phyloP scores from a whole-genome alignment of 2,113 vertebrate genomes.

The Cavia aperea region DNA sequence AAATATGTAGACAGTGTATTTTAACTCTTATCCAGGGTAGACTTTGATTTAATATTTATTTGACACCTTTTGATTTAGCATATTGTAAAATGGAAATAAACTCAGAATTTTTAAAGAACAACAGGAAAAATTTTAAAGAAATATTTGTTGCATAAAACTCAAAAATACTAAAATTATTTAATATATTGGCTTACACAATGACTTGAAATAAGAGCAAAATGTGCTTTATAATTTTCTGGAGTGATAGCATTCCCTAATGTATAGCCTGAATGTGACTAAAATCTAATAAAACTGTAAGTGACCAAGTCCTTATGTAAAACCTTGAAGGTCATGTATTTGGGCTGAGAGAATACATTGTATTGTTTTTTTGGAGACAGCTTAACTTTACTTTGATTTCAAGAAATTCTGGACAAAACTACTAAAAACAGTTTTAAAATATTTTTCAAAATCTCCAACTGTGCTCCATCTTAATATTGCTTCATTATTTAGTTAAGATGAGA shows the following conservation, averaged over 20 bases:
- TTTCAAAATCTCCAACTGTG: neutral
- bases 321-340: neutral
- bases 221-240: fast-evolving
- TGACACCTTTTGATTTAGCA: neutral
- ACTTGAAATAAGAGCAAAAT: neutral
- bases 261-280: too few relatives aligned
- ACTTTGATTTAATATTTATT: neutral
- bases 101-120: neutral
- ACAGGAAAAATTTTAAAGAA: neutral
- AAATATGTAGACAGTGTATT: neutral
- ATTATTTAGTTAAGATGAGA: neutral
- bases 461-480: neutral
- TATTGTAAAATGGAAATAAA: neutral
- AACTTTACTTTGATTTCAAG: neutral
- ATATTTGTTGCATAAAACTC: neutral
- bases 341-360: neutral
- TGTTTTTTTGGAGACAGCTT: neutral
- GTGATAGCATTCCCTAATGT: neutral
- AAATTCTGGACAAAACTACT: neutral
- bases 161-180: neutral
- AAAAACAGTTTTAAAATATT: neutral
- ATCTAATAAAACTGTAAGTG: neutral
- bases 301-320: neutral
- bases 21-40: neutral
- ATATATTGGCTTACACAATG: neutral